Conservation (phyloP, 2,888 invertebrate species). For the Beris morrisii region DNA sequence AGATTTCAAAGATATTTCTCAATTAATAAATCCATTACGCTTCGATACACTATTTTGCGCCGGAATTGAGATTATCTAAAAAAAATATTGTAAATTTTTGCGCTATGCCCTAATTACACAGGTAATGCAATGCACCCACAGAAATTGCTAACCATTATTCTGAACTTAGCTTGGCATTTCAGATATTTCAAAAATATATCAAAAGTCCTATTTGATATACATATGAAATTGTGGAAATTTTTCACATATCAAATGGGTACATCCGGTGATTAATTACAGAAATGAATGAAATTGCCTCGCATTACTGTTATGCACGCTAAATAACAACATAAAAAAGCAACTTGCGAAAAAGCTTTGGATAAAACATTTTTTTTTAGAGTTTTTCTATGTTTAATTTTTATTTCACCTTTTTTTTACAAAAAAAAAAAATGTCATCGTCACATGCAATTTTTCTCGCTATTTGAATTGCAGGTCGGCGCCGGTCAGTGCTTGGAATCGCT, state of each 20-base stretch:
- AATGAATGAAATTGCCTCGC: conserved; percentile 29
- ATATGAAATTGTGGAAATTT: conserved; percentile 26
- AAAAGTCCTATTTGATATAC: too few species aligned
- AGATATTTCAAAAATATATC: too few species aligned
- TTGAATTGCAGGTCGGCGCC: conserved; percentile 32
- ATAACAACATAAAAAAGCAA: conserved; percentile 5
- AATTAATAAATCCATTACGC: too few species aligned
- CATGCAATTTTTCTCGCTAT: conserved; percentile 30
- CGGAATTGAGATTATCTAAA: too few species aligned
- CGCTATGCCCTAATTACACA: too few species aligned
- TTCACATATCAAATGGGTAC: conserved; percentile 22
- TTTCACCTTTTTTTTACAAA: conserved; percentile 7
- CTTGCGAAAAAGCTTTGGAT: neutral
- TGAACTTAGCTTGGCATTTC: too few species aligned
- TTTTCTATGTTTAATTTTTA: conserved; percentile 4
- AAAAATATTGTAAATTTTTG: too few species aligned
- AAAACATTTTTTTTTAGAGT: conserved; percentile 6
- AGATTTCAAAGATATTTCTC: too few species aligned
- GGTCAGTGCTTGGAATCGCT: conserved; percentile 19
- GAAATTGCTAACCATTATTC: too few species aligned
- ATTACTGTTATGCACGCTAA: conserved; percentile 24
- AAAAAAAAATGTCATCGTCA: conserved; percentile 28
- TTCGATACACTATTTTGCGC: too few species aligned
- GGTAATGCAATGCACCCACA: too few species aligned
- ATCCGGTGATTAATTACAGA: conserved; percentile 29